Conservation (phyloP, 2,113 vertebrate genomes). For the Piprites chloris region DNA sequence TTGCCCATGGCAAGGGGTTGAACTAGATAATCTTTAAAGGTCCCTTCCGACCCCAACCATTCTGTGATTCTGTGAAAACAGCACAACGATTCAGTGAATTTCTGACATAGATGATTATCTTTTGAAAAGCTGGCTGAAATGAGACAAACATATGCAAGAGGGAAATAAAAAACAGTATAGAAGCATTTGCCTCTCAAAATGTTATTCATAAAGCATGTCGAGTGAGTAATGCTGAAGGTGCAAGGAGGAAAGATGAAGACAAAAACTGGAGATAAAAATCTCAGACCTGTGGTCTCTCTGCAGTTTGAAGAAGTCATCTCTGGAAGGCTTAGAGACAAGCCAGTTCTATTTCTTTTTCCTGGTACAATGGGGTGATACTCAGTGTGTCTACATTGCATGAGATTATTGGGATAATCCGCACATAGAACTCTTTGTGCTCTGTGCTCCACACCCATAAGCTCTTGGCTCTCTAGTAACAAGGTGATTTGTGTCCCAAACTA, state of each 20-base stretch:
- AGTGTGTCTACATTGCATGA: neutral
- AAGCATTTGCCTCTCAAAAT: neutral
- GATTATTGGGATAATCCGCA: neutral
- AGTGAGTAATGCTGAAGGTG: neutral
- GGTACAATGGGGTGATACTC: neutral
- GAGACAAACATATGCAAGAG: neutral
- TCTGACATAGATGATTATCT: neutral
- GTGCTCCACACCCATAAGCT: neutral
- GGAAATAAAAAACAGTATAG: neutral
- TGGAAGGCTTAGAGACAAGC: neutral
- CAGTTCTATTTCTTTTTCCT: neutral
- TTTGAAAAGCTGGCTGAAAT: neutral
- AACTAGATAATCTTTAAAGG: neutral
- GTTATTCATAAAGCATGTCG: neutral
- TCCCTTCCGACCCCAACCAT: neutral
- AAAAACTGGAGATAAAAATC: neutral
- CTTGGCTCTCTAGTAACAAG: neutral
- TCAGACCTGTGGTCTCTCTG: neutral
- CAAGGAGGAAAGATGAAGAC: neutral
- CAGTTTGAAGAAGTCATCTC: neutral
- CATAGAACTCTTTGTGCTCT: neutral
- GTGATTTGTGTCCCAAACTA: constrained; percentile 25
- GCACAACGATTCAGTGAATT: neutral
- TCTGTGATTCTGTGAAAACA: neutral
- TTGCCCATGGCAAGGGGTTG: neutral